A percentile compares a stretch with the other conserved stretches of the same genome.
Conservation (phyloP, 2,888 invertebrate species). For the Pyrgus malvae region DNA sequence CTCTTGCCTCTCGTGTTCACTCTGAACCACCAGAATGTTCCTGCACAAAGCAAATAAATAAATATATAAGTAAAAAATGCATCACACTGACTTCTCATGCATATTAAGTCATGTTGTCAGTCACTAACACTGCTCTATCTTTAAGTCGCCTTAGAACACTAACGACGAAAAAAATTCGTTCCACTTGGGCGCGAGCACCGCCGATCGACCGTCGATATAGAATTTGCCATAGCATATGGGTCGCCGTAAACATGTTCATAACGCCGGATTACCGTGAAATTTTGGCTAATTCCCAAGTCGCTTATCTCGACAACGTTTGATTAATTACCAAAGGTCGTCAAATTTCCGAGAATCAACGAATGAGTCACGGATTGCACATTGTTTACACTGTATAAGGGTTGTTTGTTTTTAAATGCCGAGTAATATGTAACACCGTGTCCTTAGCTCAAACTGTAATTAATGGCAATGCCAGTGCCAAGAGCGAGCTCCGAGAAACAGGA, state of each 20-base stretch:
- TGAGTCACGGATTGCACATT: neutral
- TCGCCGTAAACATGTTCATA: conserved; percentile 65
- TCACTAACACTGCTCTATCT: conserved; percentile 49
- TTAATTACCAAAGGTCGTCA: conserved; percentile 43
- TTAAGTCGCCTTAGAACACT: conserved; percentile 41
- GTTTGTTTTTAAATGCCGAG: neutral
- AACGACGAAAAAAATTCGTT: conserved; percentile 49
- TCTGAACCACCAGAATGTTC: conserved; percentile 95
- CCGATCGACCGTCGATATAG: conserved; percentile 52
- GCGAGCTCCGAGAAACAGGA: conserved; percentile 60
- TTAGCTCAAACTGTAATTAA: conserved; percentile 8
- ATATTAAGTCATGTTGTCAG: conserved; percentile 33
- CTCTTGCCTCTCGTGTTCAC: conserved; percentile 95
- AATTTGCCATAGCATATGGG: conserved; percentile 60
- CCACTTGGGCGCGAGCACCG: conserved; percentile 48
- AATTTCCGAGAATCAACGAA: neutral
- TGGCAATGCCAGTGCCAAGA: conserved; percentile 69
- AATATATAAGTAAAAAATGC: too few relatives aligned
- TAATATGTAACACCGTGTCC: conserved; percentile 11
- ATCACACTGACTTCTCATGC: too few relatives aligned
- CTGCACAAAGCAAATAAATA: too few relatives aligned
- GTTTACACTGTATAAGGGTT: neutral
- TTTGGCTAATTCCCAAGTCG: conserved; percentile 64
- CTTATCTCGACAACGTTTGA: conserved; percentile 51
- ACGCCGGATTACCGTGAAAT: conserved; percentile 59